Percentiles rank a stretch among this genome's conserved stretches.
These are phyloP conservation scores for Oedothorax gibbosus DNA, from an alignment of 1,140 invertebrate species.

Conservation along the genomic window DNA sequence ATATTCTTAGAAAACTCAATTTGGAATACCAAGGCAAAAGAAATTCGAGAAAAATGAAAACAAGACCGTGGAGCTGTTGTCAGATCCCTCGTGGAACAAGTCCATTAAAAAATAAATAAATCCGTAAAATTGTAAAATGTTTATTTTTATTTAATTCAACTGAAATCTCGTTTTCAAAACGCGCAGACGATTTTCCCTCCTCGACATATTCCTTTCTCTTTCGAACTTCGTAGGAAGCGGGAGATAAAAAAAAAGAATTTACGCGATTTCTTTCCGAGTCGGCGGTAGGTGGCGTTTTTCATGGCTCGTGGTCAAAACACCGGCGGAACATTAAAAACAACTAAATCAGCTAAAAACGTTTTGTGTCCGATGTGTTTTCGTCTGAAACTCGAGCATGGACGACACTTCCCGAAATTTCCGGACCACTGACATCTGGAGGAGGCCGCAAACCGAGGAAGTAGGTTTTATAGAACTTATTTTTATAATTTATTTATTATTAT, in stretches of 20 bases:
- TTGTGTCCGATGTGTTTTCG: conserved; percentile 36
- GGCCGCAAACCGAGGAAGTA: conserved; percentile 50
- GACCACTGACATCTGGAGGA: conserved; percentile 48
- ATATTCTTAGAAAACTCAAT: no score
- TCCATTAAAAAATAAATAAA: no score
- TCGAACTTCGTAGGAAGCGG: not conserved
- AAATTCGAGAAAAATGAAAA: no score
- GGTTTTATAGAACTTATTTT: not conserved
- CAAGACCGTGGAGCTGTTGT: no score
- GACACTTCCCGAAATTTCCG: conserved; percentile 34
- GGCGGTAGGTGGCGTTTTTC: conserved; percentile 56
- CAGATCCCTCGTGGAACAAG: no score
- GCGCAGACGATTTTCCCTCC: no score
- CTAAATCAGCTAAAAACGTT: conserved; percentile 37
- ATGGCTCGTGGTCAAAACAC: conserved; percentile 50
- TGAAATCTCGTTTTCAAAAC: no score
- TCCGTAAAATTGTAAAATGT: no score
- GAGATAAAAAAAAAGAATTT: conserved; percentile 9
- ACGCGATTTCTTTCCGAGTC: not conserved
- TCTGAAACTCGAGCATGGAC: conserved; percentile 46
- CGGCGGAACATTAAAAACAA: conserved; percentile 49
- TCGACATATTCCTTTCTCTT: no score
- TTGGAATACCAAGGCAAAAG: no score
- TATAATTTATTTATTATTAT: not conserved
- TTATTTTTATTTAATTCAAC: no score